Conservation (phyloP, 2,113 vertebrate genomes). For the Hiodon alosoides region DNA sequence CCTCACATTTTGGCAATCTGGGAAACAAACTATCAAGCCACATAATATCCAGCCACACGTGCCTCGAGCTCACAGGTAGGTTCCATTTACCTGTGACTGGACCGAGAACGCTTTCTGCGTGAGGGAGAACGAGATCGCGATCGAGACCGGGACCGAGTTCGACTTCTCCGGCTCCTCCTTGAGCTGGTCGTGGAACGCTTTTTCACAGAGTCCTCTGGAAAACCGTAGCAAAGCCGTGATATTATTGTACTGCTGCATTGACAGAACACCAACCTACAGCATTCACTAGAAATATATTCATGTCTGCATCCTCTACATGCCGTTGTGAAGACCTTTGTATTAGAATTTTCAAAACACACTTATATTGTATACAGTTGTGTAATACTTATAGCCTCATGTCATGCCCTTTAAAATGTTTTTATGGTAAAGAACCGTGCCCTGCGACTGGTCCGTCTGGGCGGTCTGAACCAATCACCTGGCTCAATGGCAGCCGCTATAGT, state of each 20-base stretch:
- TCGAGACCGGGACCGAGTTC: constrained; percentile 73
- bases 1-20: too few species aligned
- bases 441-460: neutral
- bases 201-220: constrained; percentile 59
- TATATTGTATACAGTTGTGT: too few species aligned
- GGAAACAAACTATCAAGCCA: too few species aligned
- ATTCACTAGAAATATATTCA: neutral
- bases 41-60: too few species aligned
- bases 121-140: constrained; percentile 71
- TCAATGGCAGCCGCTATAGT: constrained; percentile 94
- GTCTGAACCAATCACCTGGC: constrained; percentile 54
- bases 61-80: neutral
- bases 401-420: too few species aligned
- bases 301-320: too few species aligned
- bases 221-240: constrained; percentile 19
- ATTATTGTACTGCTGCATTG: neutral
- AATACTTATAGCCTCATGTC: too few species aligned
- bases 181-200: constrained; percentile 62
- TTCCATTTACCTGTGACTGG: constrained; percentile 74
- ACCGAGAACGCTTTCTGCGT: constrained; percentile 78
- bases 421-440: too few species aligned
- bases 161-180: constrained; percentile 66
- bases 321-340: too few species aligned
- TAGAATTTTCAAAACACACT: too few species aligned
- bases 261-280: neutral